Percentiles rank a stretch among this genome's conserved stretches.
These are phyloP conservation scores for Erpornis zantholeuca DNA, from an alignment of 2,113 vertebrate genomes.

Conservation along the genomic window DNA sequence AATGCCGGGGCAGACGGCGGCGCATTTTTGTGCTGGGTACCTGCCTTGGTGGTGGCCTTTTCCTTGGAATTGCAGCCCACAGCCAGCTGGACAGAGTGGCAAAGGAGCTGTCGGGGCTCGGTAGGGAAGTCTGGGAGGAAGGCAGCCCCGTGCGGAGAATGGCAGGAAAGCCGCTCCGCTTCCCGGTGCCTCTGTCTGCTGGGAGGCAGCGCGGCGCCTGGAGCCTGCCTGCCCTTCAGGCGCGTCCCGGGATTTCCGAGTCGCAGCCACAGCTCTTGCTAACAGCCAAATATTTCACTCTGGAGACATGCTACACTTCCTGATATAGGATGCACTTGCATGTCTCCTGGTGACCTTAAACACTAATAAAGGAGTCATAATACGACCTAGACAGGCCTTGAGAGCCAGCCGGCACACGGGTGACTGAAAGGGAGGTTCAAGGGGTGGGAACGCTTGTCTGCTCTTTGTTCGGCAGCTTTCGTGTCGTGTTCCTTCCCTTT, in stretches of 20 bases:
- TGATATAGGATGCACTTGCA: slow-evolving; percentile 90
- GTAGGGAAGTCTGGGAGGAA: slow-evolving; percentile 74
- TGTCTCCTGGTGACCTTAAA: slow-evolving; percentile 87
- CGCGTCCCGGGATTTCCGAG: slow-evolving; percentile 86
- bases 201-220: slow-evolving; percentile 76
- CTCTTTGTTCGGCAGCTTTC: slow-evolving; percentile 40
- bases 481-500: slow-evolving; percentile 20
- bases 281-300: slow-evolving; percentile 84
- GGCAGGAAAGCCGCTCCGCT: slow-evolving; percentile 86
- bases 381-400: slow-evolving; percentile 72
- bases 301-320: slow-evolving; percentile 81
- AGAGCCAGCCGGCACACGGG: slow-evolving; percentile 37
- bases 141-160: slow-evolving; percentile 78
- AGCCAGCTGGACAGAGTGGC: slow-evolving; percentile 8
- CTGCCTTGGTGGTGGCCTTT: slow-evolving; percentile 9
- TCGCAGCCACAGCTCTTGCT: slow-evolving; percentile 67
- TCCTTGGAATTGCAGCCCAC: slow-evolving; percentile 17
- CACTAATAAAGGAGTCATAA: slow-evolving; percentile 88
- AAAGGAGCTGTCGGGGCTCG: slow-evolving; percentile 16
- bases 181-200: slow-evolving; percentile 75
- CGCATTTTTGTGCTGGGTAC: slow-evolving; percentile 15
- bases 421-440: slow-evolving; percentile 30
- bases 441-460: slow-evolving; percentile 29
- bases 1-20: neutral
- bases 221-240: slow-evolving; percentile 78